Conservation (phyloP, 2,113 vertebrate species). For the Tonatia bakeri region DNA sequence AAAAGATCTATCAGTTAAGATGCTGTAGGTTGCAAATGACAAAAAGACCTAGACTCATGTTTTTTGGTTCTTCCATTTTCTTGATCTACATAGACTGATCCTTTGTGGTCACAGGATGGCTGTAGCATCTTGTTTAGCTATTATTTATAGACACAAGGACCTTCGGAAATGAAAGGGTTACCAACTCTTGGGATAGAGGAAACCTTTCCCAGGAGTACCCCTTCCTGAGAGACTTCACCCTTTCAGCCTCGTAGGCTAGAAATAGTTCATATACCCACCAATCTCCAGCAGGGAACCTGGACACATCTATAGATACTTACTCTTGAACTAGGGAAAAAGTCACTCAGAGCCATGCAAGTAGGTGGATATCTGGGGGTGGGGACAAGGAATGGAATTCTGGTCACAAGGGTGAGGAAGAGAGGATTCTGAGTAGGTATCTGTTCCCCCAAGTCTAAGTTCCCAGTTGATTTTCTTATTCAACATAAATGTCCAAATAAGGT, state of each 20-base stretch:
- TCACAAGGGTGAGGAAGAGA: neutral
- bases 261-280: neutral
- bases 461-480: neutral
- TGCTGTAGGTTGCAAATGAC: neutral
- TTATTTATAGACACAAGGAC: neutral
- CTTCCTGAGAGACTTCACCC: neutral
- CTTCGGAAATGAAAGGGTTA: neutral
- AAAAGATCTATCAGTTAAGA: neutral
- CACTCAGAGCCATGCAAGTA: neutral
- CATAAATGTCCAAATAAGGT: neutral
- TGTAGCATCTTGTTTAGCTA: neutral
- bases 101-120: neutral
- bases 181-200: neutral
- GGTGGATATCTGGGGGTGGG: neutral
- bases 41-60: neutral
- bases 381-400: neutral
- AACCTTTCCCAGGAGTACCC: neutral
- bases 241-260: neutral
- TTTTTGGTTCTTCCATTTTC: neutral
- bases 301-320: neutral
- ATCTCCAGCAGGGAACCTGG: neutral
- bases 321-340: neutral
- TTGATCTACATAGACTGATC: neutral
- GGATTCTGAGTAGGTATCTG: neutral
- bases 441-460: neutral